Evolutionary conservation across 2,888 invertebrate genomes (phyloP), one percentile per base, ranked within the genome.

Genomic region (Boloria selene): DNA sequence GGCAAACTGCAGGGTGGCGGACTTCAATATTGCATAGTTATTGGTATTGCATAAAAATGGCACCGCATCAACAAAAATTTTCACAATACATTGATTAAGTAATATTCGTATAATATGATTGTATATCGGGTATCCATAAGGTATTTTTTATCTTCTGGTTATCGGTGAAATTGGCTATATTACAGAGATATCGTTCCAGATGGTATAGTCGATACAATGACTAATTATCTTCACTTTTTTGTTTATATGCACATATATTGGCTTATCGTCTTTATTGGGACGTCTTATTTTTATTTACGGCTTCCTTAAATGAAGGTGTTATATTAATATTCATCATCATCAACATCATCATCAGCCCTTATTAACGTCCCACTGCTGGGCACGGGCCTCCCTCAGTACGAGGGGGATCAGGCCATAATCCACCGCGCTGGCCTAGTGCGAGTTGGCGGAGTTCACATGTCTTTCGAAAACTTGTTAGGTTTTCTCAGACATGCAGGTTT

Each of bases 111-210:
- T n/a, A n/a, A n/a, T 56, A 44, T 22, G 42, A 18, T 45, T 45
- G n/a, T 45, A n/a, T 56, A 56, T 56, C 45, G 44, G 45, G 44
- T 14, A 22, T 45, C 56, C 45, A 22, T 45, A 56, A 45, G 56
- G 45, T 56, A 56, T 22, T 38, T 38, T 56, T 56, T 56, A 56
- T 56, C 56, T 45, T 22, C 22, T 22, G 56, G 56, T 56, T 56
- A 56, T 56, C 56, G 26, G 22, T 56, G 45, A 56, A 56, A 56
- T 56, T 56, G 22, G 44, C 44, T 22, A 45, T 56, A 22, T 45
- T 45, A 31, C 31, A 45, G 16, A 22, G 56, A 56, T 45, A 56
- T 26, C 45, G 45, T 6, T n/a, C 45, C 22, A 56, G 56, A 56
- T 56, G 45, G 26, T 56, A 45, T n/a, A 38, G 7, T n/a, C 56